phyloP scores from a whole-genome alignment of 2,113 vertebrate genomes.

The Rhegmatorhina hoffmannsi region DNA sequence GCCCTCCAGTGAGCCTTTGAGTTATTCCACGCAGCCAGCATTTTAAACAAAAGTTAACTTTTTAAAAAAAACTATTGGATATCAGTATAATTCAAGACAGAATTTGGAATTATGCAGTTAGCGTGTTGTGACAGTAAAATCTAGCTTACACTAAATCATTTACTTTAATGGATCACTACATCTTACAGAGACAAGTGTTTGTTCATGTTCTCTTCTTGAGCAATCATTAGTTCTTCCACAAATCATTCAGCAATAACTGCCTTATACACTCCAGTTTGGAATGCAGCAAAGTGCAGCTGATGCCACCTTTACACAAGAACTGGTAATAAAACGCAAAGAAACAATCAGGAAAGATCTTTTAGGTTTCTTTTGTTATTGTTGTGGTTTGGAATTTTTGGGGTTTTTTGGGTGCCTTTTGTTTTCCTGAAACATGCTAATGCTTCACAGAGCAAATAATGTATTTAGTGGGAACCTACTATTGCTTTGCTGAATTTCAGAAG shows the following conservation, averaged over 20 bases:
- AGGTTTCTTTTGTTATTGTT: not conserved
- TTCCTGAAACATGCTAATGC: not conserved
- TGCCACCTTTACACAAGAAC: not conserved
- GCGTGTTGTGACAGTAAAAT: not conserved
- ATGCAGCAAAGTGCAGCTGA: not conserved
- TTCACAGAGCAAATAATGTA: not conserved
- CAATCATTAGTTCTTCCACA: not conserved
- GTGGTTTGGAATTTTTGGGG: not conserved
- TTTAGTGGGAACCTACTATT: not conserved
- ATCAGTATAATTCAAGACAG: not conserved
- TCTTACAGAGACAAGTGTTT: not conserved
- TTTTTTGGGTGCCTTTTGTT: not conserved
- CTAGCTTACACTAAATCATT: not conserved
- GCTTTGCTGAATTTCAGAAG: not conserved
- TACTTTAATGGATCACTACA: not conserved
- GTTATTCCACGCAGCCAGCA: not conserved
- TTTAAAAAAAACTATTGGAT: not conserved
- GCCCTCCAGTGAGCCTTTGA: not conserved
- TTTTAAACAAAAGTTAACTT: not conserved
- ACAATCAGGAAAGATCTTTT: not conserved
- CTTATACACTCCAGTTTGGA: not conserved
- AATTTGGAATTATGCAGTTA: not conserved
- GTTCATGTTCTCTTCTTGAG: not conserved
- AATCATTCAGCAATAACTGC: not conserved
- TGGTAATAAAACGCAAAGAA: not conserved